These are phyloP conservation scores for Epinephelus lanceolatus DNA, from an alignment of 2,113 vertebrate species.

Conservation along the genomic window DNA sequence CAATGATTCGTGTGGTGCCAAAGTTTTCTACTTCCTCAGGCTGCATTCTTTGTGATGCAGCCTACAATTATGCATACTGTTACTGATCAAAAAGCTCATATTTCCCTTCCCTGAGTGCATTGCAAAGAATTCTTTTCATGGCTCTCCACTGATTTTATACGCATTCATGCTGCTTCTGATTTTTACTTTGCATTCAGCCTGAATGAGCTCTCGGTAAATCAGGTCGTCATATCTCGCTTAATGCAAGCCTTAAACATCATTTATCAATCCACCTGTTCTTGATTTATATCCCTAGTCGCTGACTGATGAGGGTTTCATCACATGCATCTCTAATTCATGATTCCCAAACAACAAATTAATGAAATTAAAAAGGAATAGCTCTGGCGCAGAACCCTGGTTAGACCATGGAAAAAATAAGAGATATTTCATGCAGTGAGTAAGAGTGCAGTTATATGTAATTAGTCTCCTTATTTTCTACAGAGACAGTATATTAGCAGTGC, in stretches of 20 bases:
- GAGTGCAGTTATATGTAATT: neutral
- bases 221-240: neutral
- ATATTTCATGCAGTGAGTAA: neutral
- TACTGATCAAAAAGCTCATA: neutral
- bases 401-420: neutral
- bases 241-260: neutral
- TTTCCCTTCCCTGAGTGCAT: neutral
- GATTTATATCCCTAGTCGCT: neutral
- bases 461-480: constrained; percentile 8
- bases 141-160: neutral
- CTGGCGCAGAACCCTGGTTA: neutral
- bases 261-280: constrained; percentile 10
- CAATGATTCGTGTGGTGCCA: neutral
- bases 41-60: neutral
- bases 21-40: neutral
- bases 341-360: constrained; percentile 10
- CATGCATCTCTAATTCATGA: neutral
- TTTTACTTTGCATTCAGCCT: neutral
- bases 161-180: neutral
- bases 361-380: neutral
- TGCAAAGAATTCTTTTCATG: neutral
- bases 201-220: neutral
- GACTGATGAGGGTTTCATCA: neutral
- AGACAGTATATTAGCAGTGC: constrained; percentile 9
- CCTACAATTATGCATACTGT: neutral